phyloP scores from a whole-genome alignment of 1,140 invertebrate genomes.

The Bombus ignitus region DNA sequence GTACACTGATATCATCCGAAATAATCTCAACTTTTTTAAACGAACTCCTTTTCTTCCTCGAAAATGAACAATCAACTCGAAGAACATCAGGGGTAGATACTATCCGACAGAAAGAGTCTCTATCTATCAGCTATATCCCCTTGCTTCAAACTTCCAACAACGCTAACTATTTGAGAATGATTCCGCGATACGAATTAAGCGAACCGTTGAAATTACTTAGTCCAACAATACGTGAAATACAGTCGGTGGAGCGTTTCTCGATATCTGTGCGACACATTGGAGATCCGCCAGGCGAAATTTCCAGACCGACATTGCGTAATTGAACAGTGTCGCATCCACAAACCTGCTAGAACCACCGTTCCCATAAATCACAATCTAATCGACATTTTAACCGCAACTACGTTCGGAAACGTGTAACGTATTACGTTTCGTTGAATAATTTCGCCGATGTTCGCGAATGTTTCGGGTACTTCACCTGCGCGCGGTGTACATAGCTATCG shows the following conservation, averaged over 20 bases:
- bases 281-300: constrained; percentile 14
- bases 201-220: constrained; percentile 19
- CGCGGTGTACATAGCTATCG: too few relatives aligned
- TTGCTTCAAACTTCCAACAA: neutral
- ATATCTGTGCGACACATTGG: neutral
- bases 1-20: too few relatives aligned
- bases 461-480: neutral
- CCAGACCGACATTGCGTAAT: constrained; percentile 26
- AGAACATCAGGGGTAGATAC: neutral
- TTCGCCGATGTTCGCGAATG: constrained; percentile 15
- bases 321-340: constrained; percentile 40
- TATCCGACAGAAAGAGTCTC: neutral
- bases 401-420: neutral
- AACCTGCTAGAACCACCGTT: constrained; percentile 35
- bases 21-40: neutral
- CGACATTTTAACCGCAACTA: constrained; percentile 58
- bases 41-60: neutral
- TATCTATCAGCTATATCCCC: neutral
- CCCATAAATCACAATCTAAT: constrained; percentile 59
- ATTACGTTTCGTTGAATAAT: constrained; percentile 57
- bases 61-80: neutral
- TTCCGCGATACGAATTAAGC: neutral
- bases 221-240: neutral
- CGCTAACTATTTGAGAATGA: neutral
- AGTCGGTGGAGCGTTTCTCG: neutral